Percentiles rank a stretch among this genome's conserved stretches.
Evolutionary conservation across 2,888 invertebrate species (phyloP).

Genomic region (Cryptocephalus moraei): DNA sequence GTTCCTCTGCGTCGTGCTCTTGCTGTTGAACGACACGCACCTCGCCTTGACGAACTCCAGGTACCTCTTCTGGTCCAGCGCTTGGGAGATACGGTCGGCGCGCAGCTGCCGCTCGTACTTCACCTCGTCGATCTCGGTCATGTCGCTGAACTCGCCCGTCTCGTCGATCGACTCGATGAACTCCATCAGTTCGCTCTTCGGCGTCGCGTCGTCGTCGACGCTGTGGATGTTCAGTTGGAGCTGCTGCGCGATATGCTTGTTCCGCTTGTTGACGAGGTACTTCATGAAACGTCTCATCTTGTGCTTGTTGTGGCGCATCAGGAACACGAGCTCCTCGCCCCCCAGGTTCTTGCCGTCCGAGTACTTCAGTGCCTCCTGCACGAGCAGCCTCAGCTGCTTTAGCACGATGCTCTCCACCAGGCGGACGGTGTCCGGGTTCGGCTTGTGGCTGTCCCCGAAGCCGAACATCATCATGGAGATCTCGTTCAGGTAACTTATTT

Average conservation of each 20-base stretch:
- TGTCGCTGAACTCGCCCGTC: constrained; percentile 44
- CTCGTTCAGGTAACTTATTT: constrained; percentile 50
- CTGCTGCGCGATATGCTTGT: constrained; percentile 34
- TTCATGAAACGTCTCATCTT: constrained; percentile 67
- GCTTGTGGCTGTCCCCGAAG: constrained; percentile 81
- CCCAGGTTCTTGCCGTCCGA: constrained; percentile 44
- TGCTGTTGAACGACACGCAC: constrained; percentile 55
- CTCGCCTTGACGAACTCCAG: constrained; percentile 71
- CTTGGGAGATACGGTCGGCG: constrained; percentile 51
- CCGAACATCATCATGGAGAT: constrained; percentile 86
- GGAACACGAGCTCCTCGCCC: constrained; percentile 62
- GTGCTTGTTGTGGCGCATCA: constrained; percentile 71
- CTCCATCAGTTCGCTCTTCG: constrained; percentile 39
- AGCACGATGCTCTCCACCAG: constrained; percentile 76
- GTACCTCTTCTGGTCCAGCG: constrained; percentile 51
- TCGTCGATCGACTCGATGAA: constrained; percentile 47
- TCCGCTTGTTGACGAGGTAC: constrained; percentile 53
- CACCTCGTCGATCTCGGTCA: constrained; percentile 45
- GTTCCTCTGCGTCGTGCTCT: constrained; percentile 23
- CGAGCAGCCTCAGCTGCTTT: constrained; percentile 66
- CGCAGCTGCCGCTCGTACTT: constrained; percentile 50
- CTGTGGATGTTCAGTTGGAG: constrained; percentile 26
- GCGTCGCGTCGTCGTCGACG: constrained; percentile 38
- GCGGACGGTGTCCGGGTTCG: constrained; percentile 70
- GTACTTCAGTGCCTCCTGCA: constrained; percentile 64